Conservation (phyloP, 2,113 vertebrate genomes). For the Rhinichthys klamathensis region DNA sequence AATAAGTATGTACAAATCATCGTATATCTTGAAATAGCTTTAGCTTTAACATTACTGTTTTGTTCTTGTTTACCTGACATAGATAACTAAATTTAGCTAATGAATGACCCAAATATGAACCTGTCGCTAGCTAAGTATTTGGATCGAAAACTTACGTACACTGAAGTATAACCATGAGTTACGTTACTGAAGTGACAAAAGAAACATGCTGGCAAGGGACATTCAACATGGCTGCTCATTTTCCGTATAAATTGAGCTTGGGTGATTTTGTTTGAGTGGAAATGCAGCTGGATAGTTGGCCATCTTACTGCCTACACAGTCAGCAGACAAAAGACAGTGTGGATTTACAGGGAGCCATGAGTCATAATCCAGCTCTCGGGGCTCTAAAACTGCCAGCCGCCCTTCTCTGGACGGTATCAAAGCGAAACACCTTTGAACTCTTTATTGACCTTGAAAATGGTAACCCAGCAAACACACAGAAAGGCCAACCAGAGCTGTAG, state of each 20-base stretch:
- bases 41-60: not conserved
- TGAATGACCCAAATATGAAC: not conserved
- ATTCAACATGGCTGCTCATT: constrained; percentile 10
- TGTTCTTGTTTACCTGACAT: not conserved
- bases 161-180: not conserved
- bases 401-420: constrained; percentile 14
- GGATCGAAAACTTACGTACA: not conserved
- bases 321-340: constrained; percentile 28
- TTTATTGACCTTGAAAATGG: constrained; percentile 18
- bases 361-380: constrained; percentile 32
- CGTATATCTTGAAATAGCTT: not conserved
- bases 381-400: not conserved
- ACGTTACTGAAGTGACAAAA: not conserved
- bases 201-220: not conserved
- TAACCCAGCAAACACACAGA: constrained; percentile 1
- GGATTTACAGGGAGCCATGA: constrained; percentile 41
- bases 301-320: constrained; percentile 27
- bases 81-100: not conserved
- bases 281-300: constrained; percentile 21
- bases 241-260: not conserved
- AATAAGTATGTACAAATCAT: not conserved
- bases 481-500: not conserved
- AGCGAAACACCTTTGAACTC: constrained; percentile 11
- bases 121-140: not conserved
- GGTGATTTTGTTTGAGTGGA: constrained; percentile 32